Evolutionary conservation across 2,113 vertebrate species (phyloP).

Genomic region (Siniperca chuatsi): DNA sequence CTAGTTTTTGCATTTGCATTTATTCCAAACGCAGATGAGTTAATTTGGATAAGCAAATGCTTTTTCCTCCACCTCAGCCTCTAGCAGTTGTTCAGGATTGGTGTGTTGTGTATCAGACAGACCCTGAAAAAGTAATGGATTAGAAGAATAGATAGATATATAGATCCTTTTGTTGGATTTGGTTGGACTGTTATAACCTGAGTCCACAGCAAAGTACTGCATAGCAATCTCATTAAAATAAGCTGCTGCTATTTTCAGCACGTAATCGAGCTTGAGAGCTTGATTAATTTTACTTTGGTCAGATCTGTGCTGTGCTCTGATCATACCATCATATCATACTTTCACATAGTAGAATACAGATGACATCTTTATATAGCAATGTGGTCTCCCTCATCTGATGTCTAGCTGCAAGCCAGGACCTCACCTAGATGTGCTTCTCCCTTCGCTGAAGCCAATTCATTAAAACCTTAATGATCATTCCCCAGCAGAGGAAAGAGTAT

Average conservation of each 20-base stretch:
- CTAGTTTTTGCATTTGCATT: slow-evolving; percentile 7
- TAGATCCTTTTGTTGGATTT: slow-evolving; percentile 11
- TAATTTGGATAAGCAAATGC: slow-evolving; percentile 63
- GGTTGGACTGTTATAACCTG: slow-evolving; percentile 77
- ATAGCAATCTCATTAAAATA: slow-evolving; percentile 92
- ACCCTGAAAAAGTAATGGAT: neutral
- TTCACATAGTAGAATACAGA: slow-evolving; percentile 15
- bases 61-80: neutral
- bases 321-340: slow-evolving; percentile 32
- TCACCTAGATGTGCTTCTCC: slow-evolving; percentile 4
- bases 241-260: slow-evolving; percentile 91
- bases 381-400: slow-evolving; percentile 1
- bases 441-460: slow-evolving; percentile 1
- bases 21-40: slow-evolving; percentile 41
- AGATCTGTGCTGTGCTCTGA: slow-evolving; percentile 66
- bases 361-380: neutral
- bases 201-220: slow-evolving; percentile 66
- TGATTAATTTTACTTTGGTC: slow-evolving; percentile 88
- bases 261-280: slow-evolving; percentile 88
- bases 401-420: neutral
- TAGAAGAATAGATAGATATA: slow-evolving; percentile 23
- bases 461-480: slow-evolving; percentile 20
- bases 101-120: neutral
- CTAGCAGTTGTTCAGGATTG: neutral
- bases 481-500: slow-evolving; percentile 23